Conservation (phyloP, 2,113 vertebrate genomes). For the Caranx melampygus region DNA sequence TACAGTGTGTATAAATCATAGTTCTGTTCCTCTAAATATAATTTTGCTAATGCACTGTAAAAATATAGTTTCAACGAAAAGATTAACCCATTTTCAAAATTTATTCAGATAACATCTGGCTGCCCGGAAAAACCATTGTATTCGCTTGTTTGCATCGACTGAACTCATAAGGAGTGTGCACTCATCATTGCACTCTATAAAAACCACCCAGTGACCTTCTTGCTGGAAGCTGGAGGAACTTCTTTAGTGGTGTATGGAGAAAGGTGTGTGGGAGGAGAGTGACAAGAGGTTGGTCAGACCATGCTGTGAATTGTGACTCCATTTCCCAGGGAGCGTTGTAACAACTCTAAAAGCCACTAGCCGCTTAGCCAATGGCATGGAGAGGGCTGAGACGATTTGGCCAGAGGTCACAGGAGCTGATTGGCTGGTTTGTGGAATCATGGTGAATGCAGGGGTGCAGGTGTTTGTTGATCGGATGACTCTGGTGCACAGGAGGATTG, state of each 20-base stretch:
- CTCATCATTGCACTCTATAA: background rate
- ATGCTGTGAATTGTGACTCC: slow-evolving; percentile 80
- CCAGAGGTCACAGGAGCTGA: slow-evolving; percentile 70
- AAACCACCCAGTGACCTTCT: slow-evolving; percentile 47
- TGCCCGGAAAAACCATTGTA: slow-evolving; percentile 15
- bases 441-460: slow-evolving; percentile 79
- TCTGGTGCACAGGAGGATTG: slow-evolving; percentile 82
- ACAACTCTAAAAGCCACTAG: slow-evolving; percentile 70
- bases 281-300: slow-evolving; percentile 76
- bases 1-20: background rate
- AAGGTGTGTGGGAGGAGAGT: slow-evolving; percentile 77
- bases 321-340: slow-evolving; percentile 72
- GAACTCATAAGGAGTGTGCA: background rate
- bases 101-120: slow-evolving; percentile 5
- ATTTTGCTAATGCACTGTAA: background rate
- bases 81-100: background rate
- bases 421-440: slow-evolving; percentile 79
- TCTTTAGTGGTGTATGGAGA: slow-evolving; percentile 79
- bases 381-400: slow-evolving; percentile 71
- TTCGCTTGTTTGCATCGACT: slow-evolving; percentile 1
- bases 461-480: slow-evolving; percentile 82
- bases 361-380: slow-evolving; percentile 74
- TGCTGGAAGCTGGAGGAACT: slow-evolving; percentile 76
- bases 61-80: background rate
- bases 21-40: background rate